Base-by-base conservation (phyloP, 1,140 invertebrate genomes). In the Drosophila nannoptera region DNA sequence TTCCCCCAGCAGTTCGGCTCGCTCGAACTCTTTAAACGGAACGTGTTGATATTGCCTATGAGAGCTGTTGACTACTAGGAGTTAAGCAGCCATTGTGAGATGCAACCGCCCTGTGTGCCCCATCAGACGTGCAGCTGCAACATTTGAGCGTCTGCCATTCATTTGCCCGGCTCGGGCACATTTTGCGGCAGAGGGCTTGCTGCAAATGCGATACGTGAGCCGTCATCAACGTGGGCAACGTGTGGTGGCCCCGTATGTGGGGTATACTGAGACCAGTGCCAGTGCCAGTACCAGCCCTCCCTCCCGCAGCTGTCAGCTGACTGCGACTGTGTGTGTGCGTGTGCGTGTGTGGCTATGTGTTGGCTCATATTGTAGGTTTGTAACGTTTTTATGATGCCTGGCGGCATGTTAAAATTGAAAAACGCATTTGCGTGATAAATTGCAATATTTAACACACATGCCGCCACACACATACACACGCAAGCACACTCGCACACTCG, bases 391-490 rank as follows among this genome's bases (percentile, higher is more conserved):
- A 88, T 88, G 87, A 88, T 88, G 87, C 87, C 87, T 88, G 78
- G 87, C 87, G 87, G 87, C 87, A 84, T 88, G 87, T 88, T 88
- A 87, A 88, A 88, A 88, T 88, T 88, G 87, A 88, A 88, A 88
- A 88, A 88, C 87, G 87, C 87, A 88, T 88, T 88, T 88, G 87
- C 87, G 87, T 88, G 87, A 88, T 88, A 88, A 88, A 88, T 88
- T 88, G 87, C 87, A 88, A 88, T 88, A 88, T 88, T 88, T 88
- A 88, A 88, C 87, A 87, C 81, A 87, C 77, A 86, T 62, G 75
- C 62, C 68, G 61, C 12, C 64, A 69, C 36, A 49, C 42, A 53
- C 42, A 72, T 52, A 68, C 55, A 50, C 12, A 36, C 53, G 32
- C 16, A 53, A 16, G 33, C 36, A 46, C 8, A 50, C 52, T 29